A percentile compares a stretch with the other conserved stretches of the same genome.
phyloP scores from a whole-genome alignment of 2,888 invertebrate genomes.

The Dasysyrphus tricinctus region DNA sequence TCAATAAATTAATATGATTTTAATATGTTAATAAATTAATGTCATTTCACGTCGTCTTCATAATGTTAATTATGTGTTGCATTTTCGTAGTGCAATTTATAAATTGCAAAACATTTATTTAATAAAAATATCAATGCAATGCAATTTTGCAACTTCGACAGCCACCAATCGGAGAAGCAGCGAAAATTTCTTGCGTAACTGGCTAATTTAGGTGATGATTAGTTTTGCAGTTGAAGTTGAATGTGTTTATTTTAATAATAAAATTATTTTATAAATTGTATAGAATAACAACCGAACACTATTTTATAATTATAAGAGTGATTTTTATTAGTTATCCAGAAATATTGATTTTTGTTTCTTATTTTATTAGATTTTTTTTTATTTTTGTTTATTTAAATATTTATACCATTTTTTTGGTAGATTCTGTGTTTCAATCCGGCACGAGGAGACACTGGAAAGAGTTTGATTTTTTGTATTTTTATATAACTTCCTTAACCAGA shows the following conservation, averaged over 20 bases:
- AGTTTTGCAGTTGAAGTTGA: background rate
- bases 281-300: background rate
- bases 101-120: conserved; percentile 54
- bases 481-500: conserved; percentile 45
- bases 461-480: conserved; percentile 15
- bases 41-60: conserved; percentile 32
- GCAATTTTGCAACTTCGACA: conserved; percentile 65
- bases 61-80: conserved; percentile 33
- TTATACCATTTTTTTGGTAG: conserved; percentile 57
- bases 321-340: background rate
- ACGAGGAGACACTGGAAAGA: conserved; percentile 56
- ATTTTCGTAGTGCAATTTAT: conserved; percentile 39
- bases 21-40: conserved; percentile 69
- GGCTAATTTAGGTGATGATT: conserved; percentile 23
- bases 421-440: conserved; percentile 46
- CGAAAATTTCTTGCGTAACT: conserved; percentile 45
- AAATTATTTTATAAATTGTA: background rate
- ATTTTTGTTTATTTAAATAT: background rate
- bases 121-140: conserved; percentile 58
- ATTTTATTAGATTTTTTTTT: background rate
- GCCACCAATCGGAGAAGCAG: conserved; percentile 33
- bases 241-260: background rate
- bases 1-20: conserved; percentile 66
- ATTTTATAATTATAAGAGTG: background rate
- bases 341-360: conserved; percentile 25